These are phyloP conservation scores for Temnothorax longispinosus DNA, from an alignment of 1,140 invertebrate genomes.

Conservation along the genomic window DNA sequence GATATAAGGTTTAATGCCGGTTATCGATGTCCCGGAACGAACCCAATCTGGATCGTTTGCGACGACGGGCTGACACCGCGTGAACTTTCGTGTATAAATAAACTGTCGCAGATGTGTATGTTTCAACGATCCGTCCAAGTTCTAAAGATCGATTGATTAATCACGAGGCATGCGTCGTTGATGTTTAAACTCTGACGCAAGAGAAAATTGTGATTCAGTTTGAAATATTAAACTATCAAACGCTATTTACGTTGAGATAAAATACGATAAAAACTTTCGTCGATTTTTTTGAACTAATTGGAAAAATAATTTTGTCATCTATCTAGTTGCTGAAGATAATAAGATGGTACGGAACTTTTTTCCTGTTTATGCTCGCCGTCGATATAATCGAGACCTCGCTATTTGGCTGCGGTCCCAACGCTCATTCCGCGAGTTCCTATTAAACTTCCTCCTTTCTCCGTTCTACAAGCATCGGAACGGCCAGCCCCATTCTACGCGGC, in stretches of 20 bases:
- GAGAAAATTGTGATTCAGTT: background rate
- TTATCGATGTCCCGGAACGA: background rate
- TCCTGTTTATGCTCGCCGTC: background rate
- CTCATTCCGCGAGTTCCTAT: constrained; percentile 30
- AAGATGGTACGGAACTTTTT: constrained; percentile 5
- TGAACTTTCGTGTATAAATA: constrained; percentile 14
- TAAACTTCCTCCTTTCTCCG: constrained; percentile 41
- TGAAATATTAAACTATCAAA: background rate
- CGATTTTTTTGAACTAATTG: background rate
- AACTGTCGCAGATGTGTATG: background rate
- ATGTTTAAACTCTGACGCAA: background rate
- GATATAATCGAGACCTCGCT: constrained; percentile 16
- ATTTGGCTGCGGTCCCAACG: background rate
- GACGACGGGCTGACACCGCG: background rate
- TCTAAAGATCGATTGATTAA: background rate
- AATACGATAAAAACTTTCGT: background rate
- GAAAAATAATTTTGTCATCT: background rate
- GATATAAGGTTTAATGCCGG: constrained; percentile 22
- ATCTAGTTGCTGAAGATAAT: background rate
- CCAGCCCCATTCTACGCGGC: background rate
- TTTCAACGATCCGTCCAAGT: background rate
- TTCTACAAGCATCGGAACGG: constrained; percentile 24
- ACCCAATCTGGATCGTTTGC: background rate
- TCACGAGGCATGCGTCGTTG: background rate
- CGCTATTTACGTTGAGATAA: background rate